Conservation (phyloP, 2,113 vertebrate species). For the Talpa occidentalis region DNA sequence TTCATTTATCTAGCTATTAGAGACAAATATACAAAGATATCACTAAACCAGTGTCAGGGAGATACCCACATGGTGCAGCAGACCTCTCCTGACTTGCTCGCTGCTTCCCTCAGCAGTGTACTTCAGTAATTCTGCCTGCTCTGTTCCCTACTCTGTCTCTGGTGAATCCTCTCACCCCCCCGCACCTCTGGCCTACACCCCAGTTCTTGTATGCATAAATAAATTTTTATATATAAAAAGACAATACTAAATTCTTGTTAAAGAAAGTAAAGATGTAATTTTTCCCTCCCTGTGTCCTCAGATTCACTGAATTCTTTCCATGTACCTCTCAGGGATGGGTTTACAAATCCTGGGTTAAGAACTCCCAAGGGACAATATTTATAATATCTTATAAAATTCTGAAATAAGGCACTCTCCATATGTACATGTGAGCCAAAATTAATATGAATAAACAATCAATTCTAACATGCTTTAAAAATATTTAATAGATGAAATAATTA, state of each 20-base stretch:
- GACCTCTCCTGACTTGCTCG: no score
- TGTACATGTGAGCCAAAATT: neutral
- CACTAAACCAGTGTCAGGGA: no score
- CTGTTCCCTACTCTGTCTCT: no score
- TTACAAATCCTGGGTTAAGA: neutral
- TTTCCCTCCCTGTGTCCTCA: neutral
- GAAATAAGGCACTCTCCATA: neutral
- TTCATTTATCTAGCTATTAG: no score
- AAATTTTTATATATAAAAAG: no score
- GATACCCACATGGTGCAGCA: no score
- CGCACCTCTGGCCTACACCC: no score
- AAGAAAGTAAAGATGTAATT: conserved; percentile 46
- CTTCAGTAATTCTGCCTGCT: no score
- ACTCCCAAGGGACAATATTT: neutral
- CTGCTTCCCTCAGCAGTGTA: no score
- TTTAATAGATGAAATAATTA: conserved; percentile 46
- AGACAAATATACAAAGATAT: no score
- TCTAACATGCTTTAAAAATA: neutral
- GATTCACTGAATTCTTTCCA: neutral
- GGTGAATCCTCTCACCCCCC: no score
- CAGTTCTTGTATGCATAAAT: no score
- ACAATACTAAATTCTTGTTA: conserved; percentile 32
- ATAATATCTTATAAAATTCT: neutral
- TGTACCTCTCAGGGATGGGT: neutral
- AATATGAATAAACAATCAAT: neutral